Base-by-base conservation (phyloP, 2,888 invertebrate genomes). In the Emmelina monodactyla region DNA sequence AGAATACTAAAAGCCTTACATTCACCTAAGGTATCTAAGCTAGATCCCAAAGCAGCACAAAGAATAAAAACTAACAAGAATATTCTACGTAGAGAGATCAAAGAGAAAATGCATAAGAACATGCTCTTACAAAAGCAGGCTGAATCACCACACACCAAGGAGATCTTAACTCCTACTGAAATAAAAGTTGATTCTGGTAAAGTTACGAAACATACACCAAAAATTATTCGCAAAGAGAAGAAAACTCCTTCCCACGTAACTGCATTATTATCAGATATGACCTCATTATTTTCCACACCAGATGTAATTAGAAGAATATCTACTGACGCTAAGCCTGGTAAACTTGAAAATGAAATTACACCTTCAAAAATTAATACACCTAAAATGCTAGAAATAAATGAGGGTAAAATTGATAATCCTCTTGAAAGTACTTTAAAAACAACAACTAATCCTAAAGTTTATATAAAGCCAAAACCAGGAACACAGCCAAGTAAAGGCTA, bases 261-360 rank as follows among this genome's bases (percentile, higher is more conserved):
- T 36, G 81, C 64, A 45, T 66, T 71, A 49, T 66, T 82, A 28
- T 70, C 79, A 22, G 85, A 85, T 53, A 85, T 85, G 81, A 83
- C 89, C 38, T 87, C 88, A 22, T 63, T 91, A 38, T 90, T 91
- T 60, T 89, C 90, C 4, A 86, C 89, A 28, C 90, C 91, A 13
- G 91, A 91, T 73, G 88, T 90, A 35, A 89, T 89, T 38, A 79
- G 88, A 49, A 79, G 89, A 49, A 87, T 89, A 11, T 82, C 83
- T 35, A 75, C 80, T 29, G 82, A 80, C 35, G 62, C 56, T 30
- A 83, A 83, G 14, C 58, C 81, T 45, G 66, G 66, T 4, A 82
- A 82, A 54, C 50, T 69, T 45, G 82, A 80, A 2, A 83, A 83
- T 56, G 83, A 84, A 15, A 13, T 50, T 31, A 3, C 41, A 29